Base-by-base conservation (phyloP, 1,140 invertebrate genomes). In the Dreissena polymorpha region DNA sequence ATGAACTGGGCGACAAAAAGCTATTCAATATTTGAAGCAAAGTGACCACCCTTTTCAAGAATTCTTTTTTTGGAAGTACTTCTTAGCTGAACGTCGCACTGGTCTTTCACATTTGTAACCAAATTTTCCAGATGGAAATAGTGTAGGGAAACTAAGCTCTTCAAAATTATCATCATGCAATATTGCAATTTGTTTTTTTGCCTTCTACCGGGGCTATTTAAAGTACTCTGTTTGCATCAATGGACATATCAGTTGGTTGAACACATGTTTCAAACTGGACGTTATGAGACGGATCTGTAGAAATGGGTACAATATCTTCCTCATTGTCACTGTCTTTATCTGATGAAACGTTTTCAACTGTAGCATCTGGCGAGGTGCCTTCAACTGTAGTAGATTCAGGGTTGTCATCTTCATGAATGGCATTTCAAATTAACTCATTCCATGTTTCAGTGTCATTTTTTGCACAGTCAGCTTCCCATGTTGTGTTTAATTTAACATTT, bases 41-140 rank as follows among this genome's bases (percentile, higher is more conserved):
- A 84, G 6, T 60, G 50, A 29, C 67, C 65, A 63, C 67, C 51
- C 49, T 71, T 50, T 64, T 79, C 64, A 23, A 85, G 57, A 23
- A 85, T 71, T 77, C 82, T n/a, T 71, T 49, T 60, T 78, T 39
- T 84, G 69, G 53, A 84, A 79, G 79, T 84, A 84, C 29, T 84
- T 84, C 51, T 79, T 84, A n/a, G 63, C 75, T 67, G 75, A 79
- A 16, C 78, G 53, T 74, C 50, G 63, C 50, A 80, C 71, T 69
- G 68, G 57, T 60, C 83, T 55, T 53, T 79, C n/a, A n/a, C 50
- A 72, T 39, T 53, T 84, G 23, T 78, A 79, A n/a, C 75, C 76
- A 84, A 79, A 84, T 68, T 84, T 51, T 67, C 83, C 75, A 57
- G 75, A 72, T 18, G 83, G 83, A 65, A 84, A 79, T 60, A 84